These are phyloP conservation scores for Nymphalis c-album DNA, from an alignment of 2,888 invertebrate species.

Conservation along the genomic window DNA sequence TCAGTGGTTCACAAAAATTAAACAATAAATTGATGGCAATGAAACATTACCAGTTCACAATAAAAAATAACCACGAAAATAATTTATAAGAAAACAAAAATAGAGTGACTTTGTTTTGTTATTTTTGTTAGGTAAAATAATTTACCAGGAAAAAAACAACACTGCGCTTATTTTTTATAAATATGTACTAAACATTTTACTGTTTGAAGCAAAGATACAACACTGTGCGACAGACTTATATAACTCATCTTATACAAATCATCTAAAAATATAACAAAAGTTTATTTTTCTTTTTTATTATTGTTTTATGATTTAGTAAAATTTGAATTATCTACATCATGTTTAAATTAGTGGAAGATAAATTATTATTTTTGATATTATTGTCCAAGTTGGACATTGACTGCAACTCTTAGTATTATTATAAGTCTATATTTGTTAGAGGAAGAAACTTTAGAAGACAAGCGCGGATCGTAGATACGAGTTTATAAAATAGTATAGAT, in stretches of 20 bases:
- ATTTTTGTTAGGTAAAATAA: slow-evolving; percentile 10
- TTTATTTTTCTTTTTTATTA: neutral
- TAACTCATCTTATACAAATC: too few relatives aligned
- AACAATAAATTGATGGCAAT: too few relatives aligned
- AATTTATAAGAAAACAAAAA: too few relatives aligned
- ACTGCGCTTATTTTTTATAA: neutral
- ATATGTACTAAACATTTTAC: too few relatives aligned
- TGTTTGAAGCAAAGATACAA: slow-evolving; percentile 6
- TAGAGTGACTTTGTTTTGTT: neutral
- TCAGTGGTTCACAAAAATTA: too few relatives aligned
- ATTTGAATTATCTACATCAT: neutral
- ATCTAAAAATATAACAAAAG: slow-evolving; percentile 1
- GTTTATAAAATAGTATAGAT: neutral
- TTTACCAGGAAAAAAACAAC: neutral
- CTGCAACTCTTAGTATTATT: slow-evolving; percentile 28
- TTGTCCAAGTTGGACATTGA: neutral
- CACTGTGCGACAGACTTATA: neutral
- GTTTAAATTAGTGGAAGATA: neutral
- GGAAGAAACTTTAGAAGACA: slow-evolving; percentile 19
- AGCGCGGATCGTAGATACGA: slow-evolving; percentile 3
- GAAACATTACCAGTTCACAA: too few relatives aligned
- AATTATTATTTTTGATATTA: neutral
- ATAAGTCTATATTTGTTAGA: slow-evolving; percentile 25
- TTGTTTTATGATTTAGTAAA: neutral
- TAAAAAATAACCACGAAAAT: too few relatives aligned